Base-by-base conservation (phyloP, 2,113 vertebrate genomes). In the Lepisosteus osseus region DNA sequence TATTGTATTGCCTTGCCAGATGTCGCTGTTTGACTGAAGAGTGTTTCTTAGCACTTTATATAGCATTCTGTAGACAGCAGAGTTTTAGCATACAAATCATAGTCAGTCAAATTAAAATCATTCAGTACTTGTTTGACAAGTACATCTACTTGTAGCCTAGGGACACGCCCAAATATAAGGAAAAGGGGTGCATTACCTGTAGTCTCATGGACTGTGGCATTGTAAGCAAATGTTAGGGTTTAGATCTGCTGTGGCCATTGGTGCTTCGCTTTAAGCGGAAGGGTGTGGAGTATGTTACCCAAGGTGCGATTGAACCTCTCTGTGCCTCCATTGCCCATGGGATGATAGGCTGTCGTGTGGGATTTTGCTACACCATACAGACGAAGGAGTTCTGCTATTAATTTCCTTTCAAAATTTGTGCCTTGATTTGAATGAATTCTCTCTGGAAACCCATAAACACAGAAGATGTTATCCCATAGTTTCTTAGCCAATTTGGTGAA, bases 181-280 rank as follows among this genome's bases (percentile, higher is more conserved):
- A 67, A 72, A n/a, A 74, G 77, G 3, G 64, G 72, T 0, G 70
- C 29, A 9, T 78, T 75, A 4, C 76, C 74, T 1, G 15, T 78
- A 2, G 57, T 78, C 15, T 80, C 71, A 67, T 72, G 78, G 3
- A 72, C 15, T 0, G 71, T 80, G 14, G 69, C 73, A 70, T 74
- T 77, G 45, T 74, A 77, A 0, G 61, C 67, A 70, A 77, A 76
- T 1, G 69, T 76, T 43, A 73, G 14, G 29, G 55, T 76, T 41
- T 76, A 71, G 29, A 76, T 69, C 54, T 69, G 72, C 55, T 72
- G 66, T 2, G n/a, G 9, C 67, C 67, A 74, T 5, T 73, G 17
- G 8, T 77, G 71, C 51, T 73, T 73, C 1, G 4, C 59, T 51
- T 6, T 13, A 3, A 65, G 29, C 3, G 51, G 66, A 6, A 77